Percentiles rank a stretch among this genome's conserved stretches.
Evolutionary conservation across 2,888 invertebrate genomes (phyloP).

Genomic region (Ormyrus pomaceus): DNA sequence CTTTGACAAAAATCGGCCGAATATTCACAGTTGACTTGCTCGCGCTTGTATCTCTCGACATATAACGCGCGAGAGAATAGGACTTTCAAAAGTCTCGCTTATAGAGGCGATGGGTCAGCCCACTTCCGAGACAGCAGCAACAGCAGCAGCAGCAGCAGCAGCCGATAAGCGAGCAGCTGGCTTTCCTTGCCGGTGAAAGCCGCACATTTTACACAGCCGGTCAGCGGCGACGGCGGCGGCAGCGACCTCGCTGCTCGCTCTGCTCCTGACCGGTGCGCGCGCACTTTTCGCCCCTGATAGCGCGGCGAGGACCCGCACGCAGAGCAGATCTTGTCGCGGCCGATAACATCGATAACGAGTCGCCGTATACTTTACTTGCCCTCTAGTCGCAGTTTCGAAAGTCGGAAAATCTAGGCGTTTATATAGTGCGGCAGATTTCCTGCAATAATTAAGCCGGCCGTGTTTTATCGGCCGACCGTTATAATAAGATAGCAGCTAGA

Average conservation of each 20-base stretch:
- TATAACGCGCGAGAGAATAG: slow-evolving; percentile 10
- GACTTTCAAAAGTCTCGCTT: slow-evolving; percentile 1
- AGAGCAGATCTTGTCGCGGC: slow-evolving; percentile 11
- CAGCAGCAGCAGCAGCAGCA: too few relatives aligned
- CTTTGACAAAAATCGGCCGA: slow-evolving; percentile 17
- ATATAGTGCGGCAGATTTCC: background rate
- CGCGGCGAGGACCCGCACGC: background rate
- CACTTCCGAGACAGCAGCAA: background rate
- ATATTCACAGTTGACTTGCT: slow-evolving; percentile 34
- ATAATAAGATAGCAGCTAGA: slow-evolving; percentile 10
- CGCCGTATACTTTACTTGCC: background rate
- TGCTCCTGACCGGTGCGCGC: background rate
- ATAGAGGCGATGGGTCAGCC: slow-evolving; percentile 24
- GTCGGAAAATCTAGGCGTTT: background rate
- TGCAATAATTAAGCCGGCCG: background rate
- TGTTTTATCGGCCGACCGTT: background rate
- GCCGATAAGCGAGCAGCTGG: slow-evolving; percentile 19
- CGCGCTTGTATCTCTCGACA: background rate
- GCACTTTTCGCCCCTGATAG: slow-evolving; percentile 14
- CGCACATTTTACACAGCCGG: background rate
- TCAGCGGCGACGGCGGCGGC: background rate
- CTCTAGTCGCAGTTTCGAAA: background rate
- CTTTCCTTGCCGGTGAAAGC: slow-evolving; percentile 22
- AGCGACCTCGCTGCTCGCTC: background rate
- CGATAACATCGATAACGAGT: slow-evolving; percentile 34